Percentiles rank a stretch among this genome's conserved stretches.
Conservation (phyloP, 2,888 invertebrate genomes). For the Frankliniella intonsa region DNA sequence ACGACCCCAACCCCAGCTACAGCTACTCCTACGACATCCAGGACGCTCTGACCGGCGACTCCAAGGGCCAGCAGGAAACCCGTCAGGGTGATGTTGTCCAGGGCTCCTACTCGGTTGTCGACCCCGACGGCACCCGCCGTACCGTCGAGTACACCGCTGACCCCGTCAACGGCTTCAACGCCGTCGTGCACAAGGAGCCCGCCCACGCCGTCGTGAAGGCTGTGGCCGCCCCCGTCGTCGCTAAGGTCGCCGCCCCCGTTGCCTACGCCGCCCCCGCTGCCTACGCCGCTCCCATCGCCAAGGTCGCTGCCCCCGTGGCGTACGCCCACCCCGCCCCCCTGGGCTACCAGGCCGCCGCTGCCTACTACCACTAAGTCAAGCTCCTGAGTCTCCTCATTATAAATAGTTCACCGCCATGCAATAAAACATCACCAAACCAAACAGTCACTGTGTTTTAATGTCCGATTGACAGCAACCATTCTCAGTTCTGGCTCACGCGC, state of each 20-base stretch:
- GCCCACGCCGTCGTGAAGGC: no score
- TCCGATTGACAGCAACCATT: no score
- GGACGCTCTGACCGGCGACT: constrained; percentile 53
- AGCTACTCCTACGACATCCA: constrained; percentile 54
- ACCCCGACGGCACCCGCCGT: neutral
- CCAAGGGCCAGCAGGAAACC: constrained; percentile 53
- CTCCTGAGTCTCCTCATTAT: neutral
- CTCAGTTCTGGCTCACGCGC: no score
- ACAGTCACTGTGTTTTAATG: no score
- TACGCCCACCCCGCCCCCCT: constrained; percentile 37
- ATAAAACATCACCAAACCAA: neutral
- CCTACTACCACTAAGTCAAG: constrained; percentile 34
- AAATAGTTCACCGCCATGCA: neutral
- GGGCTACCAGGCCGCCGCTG: constrained; percentile 37
- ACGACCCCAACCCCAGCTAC: constrained; percentile 54
- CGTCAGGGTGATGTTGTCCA: constrained; percentile 54
- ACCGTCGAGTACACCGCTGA: no score
- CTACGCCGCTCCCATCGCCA: constrained; percentile 37
- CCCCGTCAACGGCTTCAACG: neutral
- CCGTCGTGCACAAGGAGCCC: neutral
- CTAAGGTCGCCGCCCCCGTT: constrained; percentile 47
- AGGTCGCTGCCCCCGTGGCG: constrained; percentile 39
- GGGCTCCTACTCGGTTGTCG: constrained; percentile 50
- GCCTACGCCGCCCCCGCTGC: constrained; percentile 42
- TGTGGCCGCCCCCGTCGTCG: constrained; percentile 53